Evolutionary conservation across 2,888 invertebrate genomes (phyloP).

Genomic region (Orthosia incerta): DNA sequence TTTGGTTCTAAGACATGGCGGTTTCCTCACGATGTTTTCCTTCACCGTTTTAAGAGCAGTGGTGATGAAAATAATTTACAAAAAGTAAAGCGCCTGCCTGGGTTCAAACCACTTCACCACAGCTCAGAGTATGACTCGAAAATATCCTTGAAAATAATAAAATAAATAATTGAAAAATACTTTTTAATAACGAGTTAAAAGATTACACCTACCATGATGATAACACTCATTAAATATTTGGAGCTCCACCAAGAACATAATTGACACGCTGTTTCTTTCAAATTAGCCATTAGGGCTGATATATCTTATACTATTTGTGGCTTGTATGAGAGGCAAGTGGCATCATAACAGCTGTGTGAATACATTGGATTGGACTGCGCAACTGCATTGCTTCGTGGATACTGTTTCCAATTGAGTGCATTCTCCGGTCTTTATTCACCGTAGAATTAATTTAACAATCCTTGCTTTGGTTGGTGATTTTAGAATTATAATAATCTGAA

Average conservation of each 20-base stretch:
- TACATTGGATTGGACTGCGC: conserved; percentile 5
- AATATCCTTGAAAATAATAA: conserved; percentile 26
- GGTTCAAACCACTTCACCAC: too few species aligned
- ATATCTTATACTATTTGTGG: conserved; percentile 44
- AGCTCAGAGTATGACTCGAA: not conserved
- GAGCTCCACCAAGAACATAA: conserved; percentile 60
- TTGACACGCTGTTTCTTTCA: conserved; percentile 57
- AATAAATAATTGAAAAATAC: conserved; percentile 46
- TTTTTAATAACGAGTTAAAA: conserved; percentile 39
- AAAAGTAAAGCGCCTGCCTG: too few species aligned
- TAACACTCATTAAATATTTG: conserved; percentile 59
- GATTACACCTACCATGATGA: conserved; percentile 46
- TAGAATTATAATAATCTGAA: too few species aligned
- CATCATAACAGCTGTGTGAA: conserved; percentile 8
- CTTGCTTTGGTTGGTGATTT: too few species aligned
- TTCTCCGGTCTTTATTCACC: too few species aligned
- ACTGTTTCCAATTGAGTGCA: too few species aligned
- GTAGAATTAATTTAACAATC: too few species aligned
- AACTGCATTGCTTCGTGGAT: too few species aligned
- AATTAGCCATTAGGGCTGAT: conserved; percentile 57
- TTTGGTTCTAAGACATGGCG: too few species aligned
- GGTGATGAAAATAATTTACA: too few species aligned
- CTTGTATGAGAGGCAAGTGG: conserved; percentile 3
- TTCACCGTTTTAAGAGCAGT: too few species aligned
- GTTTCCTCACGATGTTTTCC: too few species aligned